Evolutionary conservation across 2,797 vertebrate species (phyloP), one percentile per base, ranked within the genome.

Genomic region (Mormyrus hasselquistii): DNA sequence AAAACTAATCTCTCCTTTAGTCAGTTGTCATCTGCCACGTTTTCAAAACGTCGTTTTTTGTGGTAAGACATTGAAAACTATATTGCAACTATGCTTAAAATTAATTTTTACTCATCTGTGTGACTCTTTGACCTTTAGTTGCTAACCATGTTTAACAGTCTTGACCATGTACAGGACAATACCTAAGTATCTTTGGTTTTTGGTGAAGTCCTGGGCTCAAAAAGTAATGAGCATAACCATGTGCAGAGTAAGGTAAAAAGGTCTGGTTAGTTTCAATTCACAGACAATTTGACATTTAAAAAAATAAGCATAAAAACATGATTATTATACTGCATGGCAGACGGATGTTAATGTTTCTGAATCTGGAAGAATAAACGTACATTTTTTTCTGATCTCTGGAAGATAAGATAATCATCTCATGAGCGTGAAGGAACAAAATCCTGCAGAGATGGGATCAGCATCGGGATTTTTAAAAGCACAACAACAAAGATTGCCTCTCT

Each of bases 391-490:
- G 55, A 34, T 49, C 12, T 84, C 14, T 85, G n/a, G 19, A 59
- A 59, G 38, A 59, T 49, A 62, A n/a, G n/a, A 65, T 50, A 29
- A 44, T 65, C 44, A n/a, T 69, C 49, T 85, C 41, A 52, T 8
- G 16, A 19, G 47, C 47, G 86, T 62, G 53, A 89, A 65, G 29
- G 59, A 34, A 44, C 22, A 16, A 49, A 29, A 65, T 49, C 22
- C 86, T 65, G 8, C 6, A 29, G 55, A 65, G n/a, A 49, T 65
- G 19, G 44, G 16, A 29, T 79, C 25, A 57, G 44, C 49, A 52
- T 89, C 25, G 1, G 29, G 49, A 87, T 87, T 89, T 86, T 86
- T 73, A 86, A 41, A 69, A 89, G 59, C 38, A 57, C 52, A 38
- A 69, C 22, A 86, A 69, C 34, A 87, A 89, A 89, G 29, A 73